phyloP scores from a whole-genome alignment of 2,888 invertebrate genomes.

The Galerucella calmariensis region DNA sequence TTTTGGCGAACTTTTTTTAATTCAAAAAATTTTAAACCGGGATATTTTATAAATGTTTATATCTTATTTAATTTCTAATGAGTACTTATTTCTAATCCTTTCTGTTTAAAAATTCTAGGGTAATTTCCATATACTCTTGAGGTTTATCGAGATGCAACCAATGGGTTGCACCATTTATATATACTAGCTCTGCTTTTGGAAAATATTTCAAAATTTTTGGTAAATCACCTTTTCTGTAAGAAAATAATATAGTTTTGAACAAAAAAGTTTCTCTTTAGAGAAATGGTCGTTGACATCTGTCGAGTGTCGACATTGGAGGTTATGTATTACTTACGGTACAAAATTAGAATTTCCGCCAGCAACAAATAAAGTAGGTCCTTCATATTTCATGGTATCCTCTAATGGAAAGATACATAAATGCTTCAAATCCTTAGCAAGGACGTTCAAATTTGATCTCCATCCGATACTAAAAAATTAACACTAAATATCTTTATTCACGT shows the following conservation, averaged over 20 bases:
- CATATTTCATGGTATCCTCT: slow-evolving; percentile 53
- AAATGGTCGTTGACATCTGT: no score
- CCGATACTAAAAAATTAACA: slow-evolving; percentile 64
- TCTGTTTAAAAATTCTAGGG: slow-evolving; percentile 72
- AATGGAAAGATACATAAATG: slow-evolving; percentile 75
- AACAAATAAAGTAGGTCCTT: slow-evolving; percentile 83
- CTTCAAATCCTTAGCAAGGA: slow-evolving; percentile 75
- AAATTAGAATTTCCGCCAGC: slow-evolving; percentile 85
- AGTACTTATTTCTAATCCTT: not conserved
- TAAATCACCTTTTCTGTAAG: slow-evolving; percentile 68
- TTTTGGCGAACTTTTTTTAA: no score
- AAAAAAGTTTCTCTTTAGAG: slow-evolving; percentile 5
- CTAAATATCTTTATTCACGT: not conserved
- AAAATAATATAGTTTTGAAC: slow-evolving; percentile 16
- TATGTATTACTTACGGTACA: slow-evolving; percentile 70
- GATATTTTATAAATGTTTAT: no score
- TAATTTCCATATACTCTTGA: slow-evolving; percentile 74
- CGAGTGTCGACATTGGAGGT: no score
- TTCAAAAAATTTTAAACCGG: no score
- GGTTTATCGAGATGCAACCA: slow-evolving; percentile 96
- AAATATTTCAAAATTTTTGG: slow-evolving; percentile 76
- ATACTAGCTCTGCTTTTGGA: slow-evolving; percentile 75
- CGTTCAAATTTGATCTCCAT: slow-evolving; percentile 85
- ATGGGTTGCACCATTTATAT: slow-evolving; percentile 87
- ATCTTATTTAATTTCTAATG: no score